phyloP scores from a whole-genome alignment of 2,113 vertebrate genomes.

The Lophura nycthemera region DNA sequence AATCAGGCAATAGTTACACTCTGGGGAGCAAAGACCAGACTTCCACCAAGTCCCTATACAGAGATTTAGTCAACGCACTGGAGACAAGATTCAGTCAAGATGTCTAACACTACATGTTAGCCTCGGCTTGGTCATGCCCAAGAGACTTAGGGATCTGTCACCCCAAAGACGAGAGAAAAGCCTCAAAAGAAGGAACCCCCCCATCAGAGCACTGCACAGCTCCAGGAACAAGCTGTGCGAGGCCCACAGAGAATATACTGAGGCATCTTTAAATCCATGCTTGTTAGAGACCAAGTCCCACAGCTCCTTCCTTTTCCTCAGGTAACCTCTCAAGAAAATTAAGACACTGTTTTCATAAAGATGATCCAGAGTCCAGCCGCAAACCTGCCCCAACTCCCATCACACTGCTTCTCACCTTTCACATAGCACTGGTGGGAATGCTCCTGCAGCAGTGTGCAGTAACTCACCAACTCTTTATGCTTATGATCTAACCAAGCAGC shows the following conservation, averaged over 20 bases:
- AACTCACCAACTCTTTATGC: constrained; percentile 90
- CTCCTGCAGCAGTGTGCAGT: constrained; percentile 93
- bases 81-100: not conserved
- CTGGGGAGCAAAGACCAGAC: not conserved
- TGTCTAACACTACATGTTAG: not conserved
- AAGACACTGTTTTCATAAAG: not conserved
- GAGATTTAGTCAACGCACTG: not conserved
- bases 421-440: constrained; percentile 96
- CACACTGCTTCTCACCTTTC: constrained; percentile 70
- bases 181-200: not conserved
- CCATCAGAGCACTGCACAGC: not conserved
- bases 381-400: not conserved
- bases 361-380: not conserved
- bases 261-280: not conserved
- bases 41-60: not conserved
- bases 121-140: not conserved
- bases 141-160: not conserved
- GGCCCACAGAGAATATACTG: not conserved
- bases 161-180: not conserved
- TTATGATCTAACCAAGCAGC: constrained; percentile 90
- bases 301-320: not conserved
- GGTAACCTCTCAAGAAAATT: not conserved
- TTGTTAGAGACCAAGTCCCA: not conserved
- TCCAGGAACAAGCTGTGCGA: not conserved
- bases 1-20: not conserved